Conservation (phyloP, 2,113 vertebrate genomes). For the Propithecus coquereli region DNA sequence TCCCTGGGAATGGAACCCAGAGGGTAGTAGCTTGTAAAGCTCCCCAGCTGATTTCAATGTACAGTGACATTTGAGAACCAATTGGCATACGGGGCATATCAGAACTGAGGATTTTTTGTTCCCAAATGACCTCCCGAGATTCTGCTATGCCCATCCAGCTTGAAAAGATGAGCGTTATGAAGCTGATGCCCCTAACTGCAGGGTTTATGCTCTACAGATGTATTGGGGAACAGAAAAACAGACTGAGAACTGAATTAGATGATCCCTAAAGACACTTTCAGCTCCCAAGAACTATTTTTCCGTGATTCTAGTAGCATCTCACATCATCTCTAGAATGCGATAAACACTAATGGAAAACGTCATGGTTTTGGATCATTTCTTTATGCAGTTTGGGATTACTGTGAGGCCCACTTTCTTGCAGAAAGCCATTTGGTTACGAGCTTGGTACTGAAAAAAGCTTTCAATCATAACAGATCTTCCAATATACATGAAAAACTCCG, state of each 20-base stretch:
- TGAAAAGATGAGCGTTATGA: background rate
- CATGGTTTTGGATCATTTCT: background rate
- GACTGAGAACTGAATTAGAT: background rate
- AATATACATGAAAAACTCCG: background rate
- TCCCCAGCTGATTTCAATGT: background rate
- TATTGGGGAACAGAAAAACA: background rate
- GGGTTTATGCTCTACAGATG: background rate
- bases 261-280: background rate
- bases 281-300: background rate
- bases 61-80: background rate
- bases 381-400: background rate
- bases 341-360: background rate
- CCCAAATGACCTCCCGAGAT: background rate
- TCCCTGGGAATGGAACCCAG: background rate
- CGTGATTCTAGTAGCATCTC: background rate
- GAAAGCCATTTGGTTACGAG: background rate
- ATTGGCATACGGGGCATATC: background rate
- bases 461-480: background rate
- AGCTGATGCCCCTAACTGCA: background rate
- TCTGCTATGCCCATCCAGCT: background rate
- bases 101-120: background rate
- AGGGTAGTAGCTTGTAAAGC: background rate
- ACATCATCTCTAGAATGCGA: background rate
- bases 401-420: background rate
- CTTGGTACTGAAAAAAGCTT: background rate